These are phyloP conservation scores for Chaenodraco wilsoni DNA, from an alignment of 2,797 vertebrate genomes.

Conservation along the genomic window DNA sequence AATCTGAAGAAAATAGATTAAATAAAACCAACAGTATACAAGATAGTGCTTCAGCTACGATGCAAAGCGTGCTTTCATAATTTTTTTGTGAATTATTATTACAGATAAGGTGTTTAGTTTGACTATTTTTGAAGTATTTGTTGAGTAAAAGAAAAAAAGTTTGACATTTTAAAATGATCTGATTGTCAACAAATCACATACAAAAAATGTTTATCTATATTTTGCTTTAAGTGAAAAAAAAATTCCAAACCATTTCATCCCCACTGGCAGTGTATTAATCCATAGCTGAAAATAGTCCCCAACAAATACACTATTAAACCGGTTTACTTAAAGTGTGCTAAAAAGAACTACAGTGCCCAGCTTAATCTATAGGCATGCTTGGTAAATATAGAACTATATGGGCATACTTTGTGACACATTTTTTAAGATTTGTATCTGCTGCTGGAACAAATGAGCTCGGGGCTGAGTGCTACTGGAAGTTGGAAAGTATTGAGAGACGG, in stretches of 20 bases:
- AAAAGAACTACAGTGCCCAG: background rate
- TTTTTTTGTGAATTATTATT: too few species aligned
- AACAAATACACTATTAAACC: background rate
- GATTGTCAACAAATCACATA: too few species aligned
- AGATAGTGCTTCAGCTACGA: too few species aligned
- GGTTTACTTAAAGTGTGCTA: background rate
- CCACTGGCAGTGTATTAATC: background rate
- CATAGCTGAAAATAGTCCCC: background rate
- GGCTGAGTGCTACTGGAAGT: background rate
- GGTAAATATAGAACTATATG: background rate
- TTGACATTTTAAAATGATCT: too few species aligned
- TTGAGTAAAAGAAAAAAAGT: too few species aligned
- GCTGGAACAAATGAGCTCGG: constrained; percentile 1
- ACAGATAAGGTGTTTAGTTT: too few species aligned
- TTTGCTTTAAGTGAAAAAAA: too few species aligned
- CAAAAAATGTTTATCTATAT: too few species aligned
- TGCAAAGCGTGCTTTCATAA: too few species aligned
- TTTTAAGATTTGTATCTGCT: background rate
- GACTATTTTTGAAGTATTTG: too few species aligned
- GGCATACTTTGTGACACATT: background rate
- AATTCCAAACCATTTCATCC: background rate
- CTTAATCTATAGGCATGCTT: background rate
- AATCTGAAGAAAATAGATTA: background rate
- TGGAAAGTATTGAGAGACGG: background rate
- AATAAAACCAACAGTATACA: background rate